phyloP scores from a whole-genome alignment of 2,113 vertebrate genomes.

The Corythaeola cristata region DNA sequence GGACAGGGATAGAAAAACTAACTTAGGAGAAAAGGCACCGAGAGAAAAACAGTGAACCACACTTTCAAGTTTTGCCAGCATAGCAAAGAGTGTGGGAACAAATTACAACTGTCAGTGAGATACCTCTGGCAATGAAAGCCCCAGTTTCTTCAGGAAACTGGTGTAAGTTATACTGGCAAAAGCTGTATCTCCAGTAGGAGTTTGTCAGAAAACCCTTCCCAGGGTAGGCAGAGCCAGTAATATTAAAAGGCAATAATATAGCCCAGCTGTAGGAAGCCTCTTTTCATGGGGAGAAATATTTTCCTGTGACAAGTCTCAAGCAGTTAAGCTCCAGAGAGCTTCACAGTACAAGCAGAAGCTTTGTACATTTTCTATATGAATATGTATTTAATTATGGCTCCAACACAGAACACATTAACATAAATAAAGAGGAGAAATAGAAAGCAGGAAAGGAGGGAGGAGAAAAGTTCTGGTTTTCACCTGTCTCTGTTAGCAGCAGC shows the following conservation, averaged over 20 bases:
- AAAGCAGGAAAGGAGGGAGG: constrained; percentile 24
- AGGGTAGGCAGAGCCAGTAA: constrained; percentile 37
- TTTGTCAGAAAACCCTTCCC: constrained; percentile 60
- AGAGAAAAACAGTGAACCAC: constrained; percentile 37
- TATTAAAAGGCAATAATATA: constrained; percentile 63
- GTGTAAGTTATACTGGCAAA: constrained; percentile 43
- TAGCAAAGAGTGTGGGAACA: constrained; percentile 65
- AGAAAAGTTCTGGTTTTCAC: not conserved
- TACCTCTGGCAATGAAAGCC: constrained; percentile 62
- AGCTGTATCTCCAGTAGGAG: constrained; percentile 51
- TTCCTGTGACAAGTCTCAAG: constrained; percentile 59
- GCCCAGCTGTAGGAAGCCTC: constrained; percentile 55
- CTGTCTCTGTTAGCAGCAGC: not conserved
- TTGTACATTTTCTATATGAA: constrained; percentile 27
- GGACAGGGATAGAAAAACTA: constrained; percentile 43
- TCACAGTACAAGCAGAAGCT: constrained; percentile 26
- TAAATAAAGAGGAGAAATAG: constrained; percentile 63
- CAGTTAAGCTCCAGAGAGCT: constrained; percentile 43
- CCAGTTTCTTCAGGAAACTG: constrained; percentile 62
- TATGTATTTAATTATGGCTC: constrained; percentile 57
- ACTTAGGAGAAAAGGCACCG: constrained; percentile 13
- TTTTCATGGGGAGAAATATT: constrained; percentile 61
- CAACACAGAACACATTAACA: constrained; percentile 50
- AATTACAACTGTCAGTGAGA: constrained; percentile 58
- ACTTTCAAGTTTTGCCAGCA: constrained; percentile 67